These are phyloP conservation scores for Odobenus rosmarus DNA, from an alignment of 2,113 vertebrate genomes.

Conservation along the genomic window DNA sequence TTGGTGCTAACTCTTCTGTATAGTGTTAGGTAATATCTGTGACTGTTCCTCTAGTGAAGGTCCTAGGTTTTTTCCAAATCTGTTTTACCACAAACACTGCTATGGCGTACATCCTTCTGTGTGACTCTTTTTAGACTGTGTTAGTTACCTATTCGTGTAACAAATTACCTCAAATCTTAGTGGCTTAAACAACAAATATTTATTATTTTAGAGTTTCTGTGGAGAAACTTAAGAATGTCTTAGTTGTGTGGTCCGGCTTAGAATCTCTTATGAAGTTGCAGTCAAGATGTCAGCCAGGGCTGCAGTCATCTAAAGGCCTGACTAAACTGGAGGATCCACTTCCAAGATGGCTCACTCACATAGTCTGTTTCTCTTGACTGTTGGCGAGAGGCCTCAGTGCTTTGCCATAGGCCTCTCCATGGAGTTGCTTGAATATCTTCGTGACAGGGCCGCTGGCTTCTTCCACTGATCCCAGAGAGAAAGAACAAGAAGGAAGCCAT, in stretches of 20 bases:
- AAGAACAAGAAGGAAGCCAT: not conserved
- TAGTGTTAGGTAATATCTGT: not conserved
- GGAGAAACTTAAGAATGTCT: conserved; percentile 21
- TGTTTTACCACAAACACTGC: not conserved
- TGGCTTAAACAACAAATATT: conserved; percentile 30
- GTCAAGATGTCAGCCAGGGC: not conserved
- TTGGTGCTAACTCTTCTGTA: not conserved
- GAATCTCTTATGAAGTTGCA: not conserved
- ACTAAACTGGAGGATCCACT: not conserved
- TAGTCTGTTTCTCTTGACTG: not conserved
- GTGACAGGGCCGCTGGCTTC: not conserved
- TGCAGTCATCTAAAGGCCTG: not conserved
- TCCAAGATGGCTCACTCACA: not conserved
- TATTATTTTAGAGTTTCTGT: conserved; percentile 32
- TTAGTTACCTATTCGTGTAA: not conserved
- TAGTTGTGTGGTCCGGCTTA: not conserved
- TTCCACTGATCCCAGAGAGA: not conserved
- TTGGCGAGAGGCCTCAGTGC: not conserved
- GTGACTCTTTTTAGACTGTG: not conserved
- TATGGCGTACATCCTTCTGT: not conserved
- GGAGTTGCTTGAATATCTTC: not conserved
- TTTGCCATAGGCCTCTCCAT: not conserved
- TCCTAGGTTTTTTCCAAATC: not conserved
- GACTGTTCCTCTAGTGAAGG: not conserved
- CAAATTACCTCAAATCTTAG: not conserved